Conservation (phyloP, 2,888 invertebrate species). For the Drosophila ustulata region DNA sequence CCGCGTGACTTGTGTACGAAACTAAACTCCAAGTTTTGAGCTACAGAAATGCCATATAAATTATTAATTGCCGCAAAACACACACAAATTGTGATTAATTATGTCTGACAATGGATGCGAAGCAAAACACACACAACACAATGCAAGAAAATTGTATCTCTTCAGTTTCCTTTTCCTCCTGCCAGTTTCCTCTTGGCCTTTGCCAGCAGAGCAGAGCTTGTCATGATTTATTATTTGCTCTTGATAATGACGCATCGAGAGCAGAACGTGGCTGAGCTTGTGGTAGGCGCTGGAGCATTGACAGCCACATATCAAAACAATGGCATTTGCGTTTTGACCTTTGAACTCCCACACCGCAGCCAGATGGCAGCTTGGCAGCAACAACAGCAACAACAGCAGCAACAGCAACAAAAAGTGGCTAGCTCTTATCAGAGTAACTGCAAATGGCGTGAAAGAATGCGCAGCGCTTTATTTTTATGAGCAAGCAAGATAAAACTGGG, state of each 20-base stretch:
- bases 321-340: constrained; percentile 72
- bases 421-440: constrained; percentile 76
- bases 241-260: constrained; percentile 73
- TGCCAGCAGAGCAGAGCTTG: constrained; percentile 40
- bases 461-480: constrained; percentile 80
- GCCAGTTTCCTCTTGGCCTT: constrained; percentile 13
- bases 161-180: constrained; percentile 8
- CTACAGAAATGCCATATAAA: constrained; percentile 56
- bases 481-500: constrained; percentile 70
- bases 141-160: constrained; percentile 50
- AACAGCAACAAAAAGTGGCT: constrained; percentile 47
- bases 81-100: constrained; percentile 77
- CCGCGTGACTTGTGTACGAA: constrained; percentile 40
- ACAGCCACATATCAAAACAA: constrained; percentile 74
- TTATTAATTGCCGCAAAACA: constrained; percentile 74
- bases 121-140: constrained; percentile 44
- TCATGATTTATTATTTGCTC: constrained; percentile 77
- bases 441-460: constrained; percentile 81
- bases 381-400: constrained; percentile 1
- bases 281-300: constrained; percentile 58
- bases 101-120: constrained; percentile 59
- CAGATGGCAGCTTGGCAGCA: constrained; percentile 25
- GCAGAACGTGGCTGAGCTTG: constrained; percentile 20
- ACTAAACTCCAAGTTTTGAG: constrained; percentile 44
- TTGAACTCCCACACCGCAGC: constrained; percentile 45